Evolutionary conservation across 2,888 invertebrate genomes (phyloP), one percentile per base, ranked within the genome.

Genomic region (Caenorhabditis sp.): DNA sequence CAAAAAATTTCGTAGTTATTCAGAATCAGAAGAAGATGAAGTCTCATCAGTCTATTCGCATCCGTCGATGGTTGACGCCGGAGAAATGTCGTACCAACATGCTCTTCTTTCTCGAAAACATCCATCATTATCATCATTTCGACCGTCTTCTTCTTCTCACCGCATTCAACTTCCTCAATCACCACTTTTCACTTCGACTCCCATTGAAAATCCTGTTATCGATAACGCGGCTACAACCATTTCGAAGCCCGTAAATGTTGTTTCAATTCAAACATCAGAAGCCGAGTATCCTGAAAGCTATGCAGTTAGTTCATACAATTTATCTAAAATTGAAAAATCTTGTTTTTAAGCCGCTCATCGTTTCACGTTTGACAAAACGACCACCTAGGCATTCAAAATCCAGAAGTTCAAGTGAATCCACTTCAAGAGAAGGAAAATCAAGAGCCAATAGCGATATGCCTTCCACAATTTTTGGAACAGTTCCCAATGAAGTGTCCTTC

Each of bases 1-100:
- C 4, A 31, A 31, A 31, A 21, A 51, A 59, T 4, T 72, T 72
- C n/a, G n/a, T n/a, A n/a, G n/a, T n/a, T n/a, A n/a, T n/a, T 0
- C 54, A 72, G 67, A 60, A 26, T 63, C 54, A 61, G 69, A 72
- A 24, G 82, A 81, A 19, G 81, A 86, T 70, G 86, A 84, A 43
- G 60, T 62, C 37, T 82, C 82, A 8, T 86, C 86, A 0, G 78
- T 84, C 19, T 85, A 84, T 69, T 86, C 86, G 3, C 86, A 86
- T 69, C 85, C 85, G 0, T 86, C 86, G 26, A 79, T 85, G 83
- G 43, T 84, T 43, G 84, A 83, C 58, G 21, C 66, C 10, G 74
- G 74, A 43, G 74, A 69, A 19, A 69, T 69, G 66, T 53, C 69
- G 10, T 69, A 73, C 31, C 72, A 72, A 50, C 66, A 76, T 54